Conservation (phyloP, 1,140 invertebrate species). For the Bombus ignitus region DNA sequence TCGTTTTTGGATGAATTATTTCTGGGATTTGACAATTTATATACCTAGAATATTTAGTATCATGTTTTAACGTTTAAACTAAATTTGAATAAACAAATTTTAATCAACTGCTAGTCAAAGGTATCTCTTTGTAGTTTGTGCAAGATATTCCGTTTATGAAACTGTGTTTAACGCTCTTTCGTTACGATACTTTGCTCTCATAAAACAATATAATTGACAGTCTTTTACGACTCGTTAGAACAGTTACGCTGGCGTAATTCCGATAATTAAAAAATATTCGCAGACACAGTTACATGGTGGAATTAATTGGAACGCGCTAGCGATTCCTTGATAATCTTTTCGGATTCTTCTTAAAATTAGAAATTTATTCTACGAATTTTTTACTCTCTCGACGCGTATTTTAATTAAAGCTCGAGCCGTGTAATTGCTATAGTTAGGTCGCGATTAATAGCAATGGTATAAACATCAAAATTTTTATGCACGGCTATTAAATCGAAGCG, state of each 20-base stretch:
- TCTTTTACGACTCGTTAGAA: not conserved
- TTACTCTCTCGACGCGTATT: not conserved
- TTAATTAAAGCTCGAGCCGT: not conserved
- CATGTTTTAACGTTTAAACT: too few relatives aligned
- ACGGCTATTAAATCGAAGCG: not conserved
- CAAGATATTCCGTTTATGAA: not conserved
- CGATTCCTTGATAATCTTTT: not conserved
- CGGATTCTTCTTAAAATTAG: not conserved
- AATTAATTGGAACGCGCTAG: not conserved
- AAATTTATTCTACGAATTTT: too few relatives aligned
- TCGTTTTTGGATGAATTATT: not conserved
- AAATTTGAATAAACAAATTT: not conserved
- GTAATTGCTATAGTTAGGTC: not conserved
- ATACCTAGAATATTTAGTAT: too few relatives aligned
- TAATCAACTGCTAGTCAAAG: accelerated
- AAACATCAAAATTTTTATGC: not conserved
- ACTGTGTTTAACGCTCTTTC: too few relatives aligned
- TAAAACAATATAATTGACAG: not conserved
- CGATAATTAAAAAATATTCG: not conserved
- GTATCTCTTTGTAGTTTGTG: not conserved
- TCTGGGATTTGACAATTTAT: not conserved
- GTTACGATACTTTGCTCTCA: not conserved
- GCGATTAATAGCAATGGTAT: not conserved
- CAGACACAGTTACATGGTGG: not conserved
- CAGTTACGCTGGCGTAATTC: not conserved